phyloP scores from a whole-genome alignment of 2,113 vertebrate genomes.

The Catharus bicknelli region DNA sequence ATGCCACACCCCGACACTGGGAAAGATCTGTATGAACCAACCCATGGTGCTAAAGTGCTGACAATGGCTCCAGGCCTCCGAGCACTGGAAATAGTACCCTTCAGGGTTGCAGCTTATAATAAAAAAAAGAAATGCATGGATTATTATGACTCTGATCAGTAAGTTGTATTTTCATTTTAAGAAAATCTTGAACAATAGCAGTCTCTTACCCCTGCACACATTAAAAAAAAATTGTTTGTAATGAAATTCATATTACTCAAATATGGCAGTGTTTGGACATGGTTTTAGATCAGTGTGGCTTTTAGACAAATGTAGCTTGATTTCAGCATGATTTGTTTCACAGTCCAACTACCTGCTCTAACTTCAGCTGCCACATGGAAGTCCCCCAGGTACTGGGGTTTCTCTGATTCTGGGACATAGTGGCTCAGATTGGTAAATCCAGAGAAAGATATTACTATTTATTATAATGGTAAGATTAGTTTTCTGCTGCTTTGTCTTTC shows the following conservation, averaged over 20 bases:
- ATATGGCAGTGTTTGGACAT: neutral
- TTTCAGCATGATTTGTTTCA: neutral
- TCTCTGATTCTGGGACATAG: neutral
- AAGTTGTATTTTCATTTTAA: conserved; percentile 69
- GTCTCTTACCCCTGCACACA: neutral
- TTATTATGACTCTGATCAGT: conserved; percentile 93
- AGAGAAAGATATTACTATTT: neutral
- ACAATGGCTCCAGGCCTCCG: conserved; percentile 98
- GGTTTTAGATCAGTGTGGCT: neutral
- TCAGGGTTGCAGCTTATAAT: conserved; percentile 96
- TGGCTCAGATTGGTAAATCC: neutral
- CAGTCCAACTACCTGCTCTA: neutral
- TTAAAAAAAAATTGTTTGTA: neutral
- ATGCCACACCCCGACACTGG: conserved; percentile 95
- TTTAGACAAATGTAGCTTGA: neutral
- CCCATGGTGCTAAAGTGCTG: conserved; percentile 94
- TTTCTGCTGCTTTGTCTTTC: neutral
- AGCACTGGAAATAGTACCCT: conserved; percentile 95
- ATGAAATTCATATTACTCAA: neutral
- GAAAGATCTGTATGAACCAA: conserved; percentile 94
- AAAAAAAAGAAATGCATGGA: conserved; percentile 94
- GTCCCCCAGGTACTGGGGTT: neutral
- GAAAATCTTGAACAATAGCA: neutral
- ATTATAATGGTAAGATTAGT: neutral
- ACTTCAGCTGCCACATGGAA: neutral